Percentiles rank a stretch among this genome's conserved stretches.
Conservation (phyloP, 2,113 vertebrate genomes). For the Noctilio leporinus region DNA sequence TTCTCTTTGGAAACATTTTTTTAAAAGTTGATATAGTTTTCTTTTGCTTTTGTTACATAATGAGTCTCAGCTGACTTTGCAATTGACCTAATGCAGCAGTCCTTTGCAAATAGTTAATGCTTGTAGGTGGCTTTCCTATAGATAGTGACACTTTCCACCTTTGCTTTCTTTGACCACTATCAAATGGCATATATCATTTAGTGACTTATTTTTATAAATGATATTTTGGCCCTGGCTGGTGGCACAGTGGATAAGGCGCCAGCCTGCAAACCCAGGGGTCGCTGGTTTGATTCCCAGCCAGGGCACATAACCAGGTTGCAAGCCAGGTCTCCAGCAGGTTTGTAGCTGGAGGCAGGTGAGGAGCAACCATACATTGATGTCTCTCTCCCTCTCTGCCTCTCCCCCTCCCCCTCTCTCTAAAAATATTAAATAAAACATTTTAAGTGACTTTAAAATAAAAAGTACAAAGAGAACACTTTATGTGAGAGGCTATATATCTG, state of each 20-base stretch:
- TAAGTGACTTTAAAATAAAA: no score
- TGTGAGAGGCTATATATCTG: neutral
- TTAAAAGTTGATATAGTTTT: neutral
- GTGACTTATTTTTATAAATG: neutral
- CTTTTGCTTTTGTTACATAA: neutral
- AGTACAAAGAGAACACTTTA: neutral
- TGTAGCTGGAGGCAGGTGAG: no score
- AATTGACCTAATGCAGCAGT: neutral
- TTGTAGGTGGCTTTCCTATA: neutral
- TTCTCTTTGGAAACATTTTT: neutral
- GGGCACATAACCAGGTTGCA: no score
- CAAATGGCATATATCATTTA: neutral
- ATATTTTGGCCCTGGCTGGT: no score
- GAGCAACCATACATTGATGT: no score
- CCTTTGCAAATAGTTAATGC: neutral
- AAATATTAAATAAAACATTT: neutral
- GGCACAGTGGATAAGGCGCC: no score
- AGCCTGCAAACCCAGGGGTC: no score
- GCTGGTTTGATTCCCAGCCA: no score
- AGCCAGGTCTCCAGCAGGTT: no score
- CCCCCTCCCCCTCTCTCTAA: no score
- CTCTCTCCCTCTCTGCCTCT: no score
- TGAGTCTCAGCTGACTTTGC: neutral
- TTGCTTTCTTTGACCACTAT: neutral
- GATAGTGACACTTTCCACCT: neutral